Base-by-base conservation (phyloP, 2,113 vertebrate species). In the Campylomormyrus numenius region DNA sequence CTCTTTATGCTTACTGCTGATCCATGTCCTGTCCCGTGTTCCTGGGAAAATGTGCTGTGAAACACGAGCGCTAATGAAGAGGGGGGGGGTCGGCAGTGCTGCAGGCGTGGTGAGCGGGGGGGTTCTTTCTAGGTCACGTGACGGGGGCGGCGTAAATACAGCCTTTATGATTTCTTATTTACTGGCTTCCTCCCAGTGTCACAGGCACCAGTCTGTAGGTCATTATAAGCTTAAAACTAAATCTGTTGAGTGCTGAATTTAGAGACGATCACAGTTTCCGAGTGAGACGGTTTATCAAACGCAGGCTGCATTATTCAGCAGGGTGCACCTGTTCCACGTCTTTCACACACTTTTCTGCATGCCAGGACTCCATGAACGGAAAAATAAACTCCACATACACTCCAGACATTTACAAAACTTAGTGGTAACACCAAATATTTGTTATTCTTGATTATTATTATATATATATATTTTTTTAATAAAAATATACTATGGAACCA, bases 401-500 rank as follows among this genome's bases (percentile, higher is more conserved):
- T 87, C 1, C 48, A 53, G 39, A 87, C 49, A 19, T 56, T 52
- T 87, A 87, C 85, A 53, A 39, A 87, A 31, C n/a, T 5, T 80
- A n/a, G 42, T 85, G 83, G n/a, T 42, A 85, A 46, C 83, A 85
- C 83, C 85, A 87, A 87, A 53, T 48, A 42, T 85, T 85, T 85
- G 17, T 85, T 39, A 21, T 21, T 42, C 2, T 85, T 85, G 45
- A 45, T 88, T 45, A 87, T 56, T 21, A 56, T 56, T 56, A 83
- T 45, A 87, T 49, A 52, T 50, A 50, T 50, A 50, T 52, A 50
- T 27, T 46, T 88, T 88, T 56, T 90, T 90, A 87, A 77, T 90
- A 86, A 92, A 92, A 93, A 92, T 88, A 92, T 89, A 91, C 89
- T 88, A 24, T 53, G 39, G 88, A 42, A 42, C 62, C 17, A 87